These are phyloP conservation scores for Epinephelus lanceolatus DNA, from an alignment of 2,113 vertebrate species.

Conservation along the genomic window DNA sequence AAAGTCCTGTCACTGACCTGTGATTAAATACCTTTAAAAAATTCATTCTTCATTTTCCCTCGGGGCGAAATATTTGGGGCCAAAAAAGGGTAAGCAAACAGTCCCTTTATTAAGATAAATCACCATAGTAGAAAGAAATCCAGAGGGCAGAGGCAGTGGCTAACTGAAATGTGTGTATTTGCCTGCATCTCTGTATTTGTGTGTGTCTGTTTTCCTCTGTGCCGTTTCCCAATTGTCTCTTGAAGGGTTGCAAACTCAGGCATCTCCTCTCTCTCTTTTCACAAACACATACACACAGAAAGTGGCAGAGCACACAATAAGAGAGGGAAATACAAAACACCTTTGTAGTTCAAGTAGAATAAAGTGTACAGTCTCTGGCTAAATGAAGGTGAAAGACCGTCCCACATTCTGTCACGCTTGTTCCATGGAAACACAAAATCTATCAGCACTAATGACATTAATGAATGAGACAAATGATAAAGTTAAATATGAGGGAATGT, in stretches of 20 bases:
- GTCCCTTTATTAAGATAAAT: constrained; percentile 59
- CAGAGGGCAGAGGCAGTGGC: constrained; percentile 35
- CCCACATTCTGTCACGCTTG: background rate
- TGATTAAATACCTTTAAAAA: constrained; percentile 37
- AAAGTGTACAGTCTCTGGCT: background rate
- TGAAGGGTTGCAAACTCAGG: background rate
- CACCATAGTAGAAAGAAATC: constrained; percentile 21
- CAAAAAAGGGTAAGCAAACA: constrained; percentile 52
- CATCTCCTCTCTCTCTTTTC: background rate
- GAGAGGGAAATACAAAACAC: constrained; percentile 1
- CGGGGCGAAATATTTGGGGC: constrained; percentile 34
- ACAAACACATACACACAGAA: background rate
- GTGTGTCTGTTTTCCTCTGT: background rate
- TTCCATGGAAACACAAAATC: background rate
- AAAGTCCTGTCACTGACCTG: constrained; percentile 31
- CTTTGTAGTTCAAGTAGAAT: background rate
- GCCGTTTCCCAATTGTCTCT: background rate
- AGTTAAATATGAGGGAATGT: background rate
- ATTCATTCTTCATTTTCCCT: constrained; percentile 11
- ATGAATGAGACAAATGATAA: constrained; percentile 4
- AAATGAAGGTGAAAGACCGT: background rate
- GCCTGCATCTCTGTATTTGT: background rate
- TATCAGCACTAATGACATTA: constrained; percentile 2
- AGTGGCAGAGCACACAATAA: background rate
- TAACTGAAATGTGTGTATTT: constrained; percentile 31